phyloP scores from a whole-genome alignment of 2,888 invertebrate genomes.

The Plagiodera versicolora region DNA sequence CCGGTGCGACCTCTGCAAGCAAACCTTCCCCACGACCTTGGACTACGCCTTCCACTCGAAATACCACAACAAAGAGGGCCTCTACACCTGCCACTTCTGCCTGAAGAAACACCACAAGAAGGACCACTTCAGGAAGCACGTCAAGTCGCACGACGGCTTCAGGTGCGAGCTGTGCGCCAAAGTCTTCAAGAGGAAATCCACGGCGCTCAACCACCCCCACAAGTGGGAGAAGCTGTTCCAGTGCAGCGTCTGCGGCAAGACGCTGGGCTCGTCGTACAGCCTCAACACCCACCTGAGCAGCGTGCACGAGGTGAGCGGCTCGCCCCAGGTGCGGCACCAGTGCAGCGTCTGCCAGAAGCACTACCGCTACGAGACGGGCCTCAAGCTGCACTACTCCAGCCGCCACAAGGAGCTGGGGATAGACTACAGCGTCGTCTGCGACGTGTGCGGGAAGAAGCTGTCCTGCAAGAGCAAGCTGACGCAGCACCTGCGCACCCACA shows the following conservation, averaged over 20 bases:
- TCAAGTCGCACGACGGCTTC: slow-evolving; percentile 49
- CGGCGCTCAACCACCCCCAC: slow-evolving; percentile 33
- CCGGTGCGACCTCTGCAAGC: slow-evolving; percentile 58
- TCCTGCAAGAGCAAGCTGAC: slow-evolving; percentile 36
- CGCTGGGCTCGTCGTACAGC: slow-evolving; percentile 39
- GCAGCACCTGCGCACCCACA: slow-evolving; percentile 45
- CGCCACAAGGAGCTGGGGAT: slow-evolving; percentile 44
- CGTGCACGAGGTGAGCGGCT: slow-evolving; percentile 52
- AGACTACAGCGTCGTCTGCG: slow-evolving; percentile 53
- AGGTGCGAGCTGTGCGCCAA: slow-evolving; percentile 48
- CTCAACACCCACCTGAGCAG: slow-evolving; percentile 36
- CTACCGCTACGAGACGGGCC: slow-evolving; percentile 46
- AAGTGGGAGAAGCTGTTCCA: slow-evolving; percentile 44
- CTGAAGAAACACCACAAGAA: slow-evolving; percentile 32
- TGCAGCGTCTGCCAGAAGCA: slow-evolving; percentile 57
- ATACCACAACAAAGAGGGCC: slow-evolving; percentile 36
- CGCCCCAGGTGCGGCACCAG: slow-evolving; percentile 44
- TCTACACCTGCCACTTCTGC: slow-evolving; percentile 44
- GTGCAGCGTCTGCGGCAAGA: slow-evolving; percentile 40
- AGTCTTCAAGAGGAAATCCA: slow-evolving; percentile 37
- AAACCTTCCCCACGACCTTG: slow-evolving; percentile 50
- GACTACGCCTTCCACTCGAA: slow-evolving; percentile 39
- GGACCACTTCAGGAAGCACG: slow-evolving; percentile 47
- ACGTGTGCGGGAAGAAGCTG: slow-evolving; percentile 39
- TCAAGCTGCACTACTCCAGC: slow-evolving; percentile 50